Conservation (phyloP, 2,797 vertebrate genomes). For the Acanthopagrus latus region DNA sequence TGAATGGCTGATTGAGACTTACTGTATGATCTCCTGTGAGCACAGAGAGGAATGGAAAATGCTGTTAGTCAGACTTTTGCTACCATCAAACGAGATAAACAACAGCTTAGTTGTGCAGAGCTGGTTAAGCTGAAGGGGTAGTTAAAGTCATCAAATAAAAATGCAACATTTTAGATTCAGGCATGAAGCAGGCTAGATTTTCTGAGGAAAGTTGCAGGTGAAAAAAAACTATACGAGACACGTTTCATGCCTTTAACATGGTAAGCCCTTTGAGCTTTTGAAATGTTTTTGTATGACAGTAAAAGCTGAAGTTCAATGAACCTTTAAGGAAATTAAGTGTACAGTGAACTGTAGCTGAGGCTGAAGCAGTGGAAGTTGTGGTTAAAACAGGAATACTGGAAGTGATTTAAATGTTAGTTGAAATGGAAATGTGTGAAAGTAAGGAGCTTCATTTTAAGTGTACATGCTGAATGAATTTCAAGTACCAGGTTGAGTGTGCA, state of each 20-base stretch:
- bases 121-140: not conserved
- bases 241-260: not conserved
- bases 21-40: slow-evolving; percentile 23
- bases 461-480: not conserved
- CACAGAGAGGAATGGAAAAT: slow-evolving; percentile 5
- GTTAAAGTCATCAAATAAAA: not conserved
- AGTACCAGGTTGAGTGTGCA: not conserved
- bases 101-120: not conserved
- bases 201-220: not conserved
- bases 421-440: not conserved
- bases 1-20: slow-evolving; percentile 14
- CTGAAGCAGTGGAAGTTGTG: not conserved
- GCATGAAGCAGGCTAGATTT: not conserved
- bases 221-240: not conserved
- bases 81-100: slow-evolving; percentile 3
- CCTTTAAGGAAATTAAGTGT: not conserved
- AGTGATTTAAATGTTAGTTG: not conserved
- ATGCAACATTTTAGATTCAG: not conserved
- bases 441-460: not conserved
- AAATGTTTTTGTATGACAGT: not conserved
- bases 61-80: slow-evolving; percentile 6
- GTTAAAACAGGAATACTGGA: not conserved
- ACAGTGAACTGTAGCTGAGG: not conserved
- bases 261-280: not conserved
- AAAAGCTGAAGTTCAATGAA: not conserved